Percentiles rank a stretch among this genome's conserved stretches.
Evolutionary conservation across 2,797 vertebrate genomes (phyloP).

Genomic region (Manis crassicaudata): DNA sequence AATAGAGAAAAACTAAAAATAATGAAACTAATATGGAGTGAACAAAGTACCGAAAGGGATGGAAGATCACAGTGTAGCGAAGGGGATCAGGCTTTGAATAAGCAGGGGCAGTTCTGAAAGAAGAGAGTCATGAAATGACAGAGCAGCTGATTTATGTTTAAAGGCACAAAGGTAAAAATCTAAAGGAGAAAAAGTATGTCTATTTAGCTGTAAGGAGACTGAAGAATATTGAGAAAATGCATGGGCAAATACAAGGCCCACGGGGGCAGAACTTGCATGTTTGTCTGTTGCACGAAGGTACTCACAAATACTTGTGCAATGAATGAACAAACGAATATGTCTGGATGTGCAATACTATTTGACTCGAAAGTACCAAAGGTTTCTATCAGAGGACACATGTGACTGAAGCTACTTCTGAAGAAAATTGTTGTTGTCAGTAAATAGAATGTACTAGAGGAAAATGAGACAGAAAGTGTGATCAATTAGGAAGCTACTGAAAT

Average conservation of each 20-base stretch:
- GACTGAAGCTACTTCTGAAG: constrained; percentile 23
- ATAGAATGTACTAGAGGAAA: background rate
- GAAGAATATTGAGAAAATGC: background rate
- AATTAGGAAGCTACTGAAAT: background rate
- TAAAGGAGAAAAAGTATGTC: background rate
- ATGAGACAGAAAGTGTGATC: background rate
- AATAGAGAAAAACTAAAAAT: constrained; percentile 1
- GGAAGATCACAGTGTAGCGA: background rate
- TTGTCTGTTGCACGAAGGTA: background rate
- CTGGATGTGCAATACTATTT: background rate
- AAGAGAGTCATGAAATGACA: background rate
- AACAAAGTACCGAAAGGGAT: background rate
- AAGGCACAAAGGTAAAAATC: background rate
- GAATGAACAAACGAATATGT: background rate
- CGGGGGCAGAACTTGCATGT: background rate
- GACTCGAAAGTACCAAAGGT: background rate
- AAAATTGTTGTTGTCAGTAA: constrained; percentile 13
- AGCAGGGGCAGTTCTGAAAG: constrained; percentile 5
- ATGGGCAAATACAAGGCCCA: background rate
- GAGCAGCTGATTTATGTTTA: background rate
- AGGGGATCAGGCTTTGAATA: background rate
- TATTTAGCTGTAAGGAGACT: background rate
- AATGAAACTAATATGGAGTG: background rate
- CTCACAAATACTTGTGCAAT: background rate
- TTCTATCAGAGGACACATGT: background rate